Percentiles rank a stretch among this genome's conserved stretches.
These are phyloP conservation scores for Eunapius fragilis DNA, from an alignment of 37 sponge, comb jelly and placozoan genomes.

Conservation along the genomic window DNA sequence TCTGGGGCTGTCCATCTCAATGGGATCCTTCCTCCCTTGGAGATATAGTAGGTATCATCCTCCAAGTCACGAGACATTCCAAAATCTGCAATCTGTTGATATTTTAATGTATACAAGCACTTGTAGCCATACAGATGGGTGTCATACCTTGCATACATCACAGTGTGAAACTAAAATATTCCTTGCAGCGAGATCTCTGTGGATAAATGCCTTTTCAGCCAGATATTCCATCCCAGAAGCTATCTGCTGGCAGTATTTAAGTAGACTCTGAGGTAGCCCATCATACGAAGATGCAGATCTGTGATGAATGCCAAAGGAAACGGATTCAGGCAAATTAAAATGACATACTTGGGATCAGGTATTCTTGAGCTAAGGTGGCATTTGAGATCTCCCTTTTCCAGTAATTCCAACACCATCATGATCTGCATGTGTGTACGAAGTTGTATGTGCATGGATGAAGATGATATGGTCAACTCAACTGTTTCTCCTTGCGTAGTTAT, in stretches of 20 bases:
- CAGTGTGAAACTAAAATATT: conserved; percentile 24
- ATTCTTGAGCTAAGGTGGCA: conserved; percentile 17
- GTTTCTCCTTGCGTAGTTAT: conserved; percentile 49
- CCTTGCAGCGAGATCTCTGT: conserved; percentile 62
- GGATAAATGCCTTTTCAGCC: conserved; percentile 54
- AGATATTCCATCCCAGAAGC: conserved; percentile 63
- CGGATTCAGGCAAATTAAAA: not conserved
- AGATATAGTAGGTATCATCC: not conserved
- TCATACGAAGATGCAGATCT: not conserved
- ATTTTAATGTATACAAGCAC: not conserved
- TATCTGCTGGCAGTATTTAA: conserved; percentile 54
- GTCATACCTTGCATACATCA: conserved; percentile 47
- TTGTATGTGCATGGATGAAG: too few relatives aligned
- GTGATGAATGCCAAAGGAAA: not conserved
- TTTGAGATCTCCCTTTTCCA: conserved; percentile 66
- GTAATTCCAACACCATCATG: conserved; percentile 77
- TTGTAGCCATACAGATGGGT: not conserved
- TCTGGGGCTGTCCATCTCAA: not conserved
- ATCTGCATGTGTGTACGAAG: conserved; percentile 35
- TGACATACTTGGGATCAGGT: not conserved
- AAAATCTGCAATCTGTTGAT: not conserved
- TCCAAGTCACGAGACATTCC: not conserved
- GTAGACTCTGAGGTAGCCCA: conserved; percentile 5
- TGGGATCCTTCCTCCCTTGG: not conserved
- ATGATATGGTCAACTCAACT: conserved; percentile 19